phyloP scores from a whole-genome alignment of 2,113 vertebrate genomes.

The Tychaedon coryphoeus region DNA sequence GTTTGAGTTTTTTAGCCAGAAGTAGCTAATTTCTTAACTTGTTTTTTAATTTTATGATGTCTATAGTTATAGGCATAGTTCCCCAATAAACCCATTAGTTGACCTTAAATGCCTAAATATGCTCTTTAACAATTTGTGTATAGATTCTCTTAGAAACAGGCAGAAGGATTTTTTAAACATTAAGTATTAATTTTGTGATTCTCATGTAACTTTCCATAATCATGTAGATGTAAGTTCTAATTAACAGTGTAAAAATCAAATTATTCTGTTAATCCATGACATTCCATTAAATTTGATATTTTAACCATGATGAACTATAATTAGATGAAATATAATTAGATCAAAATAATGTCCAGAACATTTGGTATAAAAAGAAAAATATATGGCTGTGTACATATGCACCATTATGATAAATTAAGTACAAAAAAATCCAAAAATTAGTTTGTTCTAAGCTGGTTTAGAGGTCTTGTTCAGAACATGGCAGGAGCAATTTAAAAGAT shows the following conservation, averaged over 20 bases:
- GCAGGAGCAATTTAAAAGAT: constrained; percentile 21
- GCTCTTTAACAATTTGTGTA: neutral
- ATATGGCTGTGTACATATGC: neutral
- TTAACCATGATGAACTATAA: constrained; percentile 39
- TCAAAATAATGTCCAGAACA: constrained; percentile 21
- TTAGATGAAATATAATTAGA: constrained; percentile 53
- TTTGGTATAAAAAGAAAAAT: constrained; percentile 13
- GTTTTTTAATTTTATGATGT: neutral
- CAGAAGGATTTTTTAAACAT: neutral
- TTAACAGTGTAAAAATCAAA: constrained; percentile 48
- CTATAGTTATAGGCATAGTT: neutral
- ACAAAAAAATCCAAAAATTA: neutral
- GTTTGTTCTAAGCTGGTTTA: neutral
- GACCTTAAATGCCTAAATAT: neutral
- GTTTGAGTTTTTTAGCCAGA: neutral
- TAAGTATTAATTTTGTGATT: constrained; percentile 20
- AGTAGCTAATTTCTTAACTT: neutral
- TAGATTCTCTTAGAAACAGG: neutral
- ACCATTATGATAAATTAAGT: constrained; percentile 1
- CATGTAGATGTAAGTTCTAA: constrained; percentile 24
- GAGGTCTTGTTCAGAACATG: neutral
- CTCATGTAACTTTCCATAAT: constrained; percentile 22
- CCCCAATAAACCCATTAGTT: neutral
- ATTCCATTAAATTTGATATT: constrained; percentile 49
- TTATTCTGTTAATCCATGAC: constrained; percentile 29